Evolutionary conservation across 1,140 invertebrate species (phyloP), one percentile per base, ranked within the genome.

Genomic region (Theocolax elegans): DNA sequence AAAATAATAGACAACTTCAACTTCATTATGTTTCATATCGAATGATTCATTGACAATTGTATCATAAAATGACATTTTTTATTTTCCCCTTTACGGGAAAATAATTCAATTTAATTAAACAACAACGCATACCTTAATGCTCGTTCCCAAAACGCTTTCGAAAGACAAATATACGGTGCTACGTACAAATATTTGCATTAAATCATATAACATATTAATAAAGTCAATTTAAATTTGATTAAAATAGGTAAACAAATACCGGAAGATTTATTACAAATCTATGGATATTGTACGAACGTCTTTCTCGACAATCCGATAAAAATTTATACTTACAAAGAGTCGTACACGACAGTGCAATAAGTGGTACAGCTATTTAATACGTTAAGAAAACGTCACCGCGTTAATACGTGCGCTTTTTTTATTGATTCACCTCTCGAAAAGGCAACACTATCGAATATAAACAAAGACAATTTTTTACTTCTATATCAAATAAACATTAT

Each of bases 321-420:
- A 38, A 15, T 49, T 40, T 59, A 48, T 59, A 38, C 40, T 48
- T 58, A 51, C 65, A 67, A 54, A 64, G 27, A 56, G 38, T 67
- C 38, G 40, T 67, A 67, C 48, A 53, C 23, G 49, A 49, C 40
- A 58, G 10, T 17, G 54, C 42, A 13, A 59, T 27, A 59, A 59
- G 27, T 59, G 19, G 38, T 59, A 67, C 51, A 56, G 25, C 19
- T 67, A 67, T 59, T 35, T 35, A 67, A 59, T 59, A 67, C 58
- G 29, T 48, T 25, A 35, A 49, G 21, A 59, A 35, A 67, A 59
- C 13, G 29, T 38, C 29, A 67, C 27, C 38, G n/a, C 23, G 13
- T 54, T 54, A 29, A 49, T 63, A 49, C 44, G 44, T 40, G 21
- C 31, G 48, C 46, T 35, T 65, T 31, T 35, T 44, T 42, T 21